These are phyloP conservation scores for Nettapus auritus DNA, from an alignment of 2,113 vertebrate genomes.

Conservation along the genomic window DNA sequence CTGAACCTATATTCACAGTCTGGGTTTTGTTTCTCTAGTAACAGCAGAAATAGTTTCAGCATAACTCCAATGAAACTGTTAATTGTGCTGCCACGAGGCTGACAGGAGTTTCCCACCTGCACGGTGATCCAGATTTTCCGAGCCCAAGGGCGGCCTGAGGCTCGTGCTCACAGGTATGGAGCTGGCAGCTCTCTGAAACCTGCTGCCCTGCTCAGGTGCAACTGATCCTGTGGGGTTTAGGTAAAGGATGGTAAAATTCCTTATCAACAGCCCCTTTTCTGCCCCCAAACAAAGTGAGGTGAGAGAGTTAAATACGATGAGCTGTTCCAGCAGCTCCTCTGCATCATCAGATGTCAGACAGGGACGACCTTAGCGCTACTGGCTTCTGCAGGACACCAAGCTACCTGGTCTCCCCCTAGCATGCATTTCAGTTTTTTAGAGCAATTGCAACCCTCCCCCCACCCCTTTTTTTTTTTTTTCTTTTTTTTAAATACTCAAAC, in stretches of 20 bases:
- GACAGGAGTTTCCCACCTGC: not conserved
- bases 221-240: not conserved
- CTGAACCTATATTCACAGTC: not conserved
- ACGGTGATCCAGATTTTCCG: not conserved
- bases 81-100: not conserved
- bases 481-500: not conserved
- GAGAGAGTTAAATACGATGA: not conserved
- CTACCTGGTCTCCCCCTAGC: not conserved
- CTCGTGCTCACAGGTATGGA: not conserved
- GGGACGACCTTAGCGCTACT: not conserved
- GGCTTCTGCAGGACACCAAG: not conserved
- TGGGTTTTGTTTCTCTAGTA: not conserved
- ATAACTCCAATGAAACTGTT: not conserved
- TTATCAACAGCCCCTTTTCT: not conserved
- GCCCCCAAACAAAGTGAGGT: not conserved
- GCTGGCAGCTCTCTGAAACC: not conserved
- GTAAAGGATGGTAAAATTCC: not conserved
- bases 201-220: not conserved
- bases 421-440: not conserved
- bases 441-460: too few relatives aligned
- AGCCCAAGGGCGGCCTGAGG: not conserved
- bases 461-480: too few relatives aligned
- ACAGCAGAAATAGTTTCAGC: not conserved
- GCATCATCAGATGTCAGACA: not conserved
- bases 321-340: not conserved